Base-by-base conservation (phyloP, 2,797 vertebrate species). In the Lagodon rhomboides region DNA sequence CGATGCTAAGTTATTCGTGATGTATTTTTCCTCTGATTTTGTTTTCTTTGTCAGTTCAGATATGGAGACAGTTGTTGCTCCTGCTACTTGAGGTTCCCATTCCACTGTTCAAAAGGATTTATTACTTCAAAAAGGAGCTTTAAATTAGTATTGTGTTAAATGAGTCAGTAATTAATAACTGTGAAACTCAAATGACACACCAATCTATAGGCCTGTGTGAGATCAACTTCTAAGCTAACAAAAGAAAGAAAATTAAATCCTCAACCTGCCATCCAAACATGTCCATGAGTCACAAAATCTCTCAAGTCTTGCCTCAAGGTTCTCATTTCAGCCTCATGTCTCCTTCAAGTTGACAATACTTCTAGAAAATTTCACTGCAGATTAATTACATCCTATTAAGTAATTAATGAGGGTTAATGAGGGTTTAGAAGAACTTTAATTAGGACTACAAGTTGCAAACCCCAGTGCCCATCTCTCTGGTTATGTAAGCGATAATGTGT, bases 331-430 rank as follows among this genome's bases (percentile, higher is more conserved):
- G 49, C 27, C 34, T 62, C 20, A 23, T 30, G 41, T 53, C 49
- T 74, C 41, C 47, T 69, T 55, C 43, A 41, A 44, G 46, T 46
- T 61, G 34, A 74, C 59, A 72, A 46, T 55, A 54, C 49, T 63
- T 64, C 18, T 27, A 30, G 12, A 60, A 79, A 73, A 62, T 55
- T 66, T 62, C 41, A 54, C 77, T 54, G 55, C 75, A 84, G 67
- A 84, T 86, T 58, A 87, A 84, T 79, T 76, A 68, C 34, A 59
- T 50, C 30, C 68, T 81, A 49, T 80, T 50, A 27, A 62, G 61
- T 82, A 55, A 80, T 85, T 79, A 88, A 87, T 77, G 49, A 56
- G 79, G 67, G 73, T 79, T 82, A 85, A 85, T 75, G 56, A 84
- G 69, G 72, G 41, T 77, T 59, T 73, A 54, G 56, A 79, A 68